Base-by-base conservation (phyloP, 2,113 vertebrate genomes). In the Brachypteracias leptosomus region DNA sequence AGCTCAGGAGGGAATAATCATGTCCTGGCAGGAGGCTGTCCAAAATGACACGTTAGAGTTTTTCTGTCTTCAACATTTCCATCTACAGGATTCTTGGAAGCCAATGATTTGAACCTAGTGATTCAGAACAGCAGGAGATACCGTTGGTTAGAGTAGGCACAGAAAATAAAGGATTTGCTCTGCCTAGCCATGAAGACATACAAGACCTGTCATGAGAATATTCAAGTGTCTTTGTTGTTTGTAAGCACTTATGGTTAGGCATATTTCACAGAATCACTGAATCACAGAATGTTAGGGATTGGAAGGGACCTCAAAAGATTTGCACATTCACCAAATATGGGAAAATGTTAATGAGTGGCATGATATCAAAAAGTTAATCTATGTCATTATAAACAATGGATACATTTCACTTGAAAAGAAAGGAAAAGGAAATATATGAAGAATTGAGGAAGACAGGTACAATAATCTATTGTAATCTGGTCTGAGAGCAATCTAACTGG, bases 61-160 rank as follows among this genome's bases (percentile, higher is more conserved):
- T 91, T 85, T 87, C 65, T 79, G 67, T 79, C 81, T 88, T 85
- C 67, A 79, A 1, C 58, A 42, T 70, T 84, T 81, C 57, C 83
- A 93, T 0, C 83, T 58, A 75, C 47, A 81, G 70, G 73, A 72
- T 81, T 72, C 88, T 87, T 95, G 65, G 88, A 96, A 65, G 65
- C 47, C 85, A 65, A 16, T 84, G 65, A 93, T 92, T 90, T 94
- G 63, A 95, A 86, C 57, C 72, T 84, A 78, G 76, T 72, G 93
- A 95, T 95, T 95, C 90, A 92, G 79, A 96, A 84, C 95, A 95
- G 93, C 90, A 81, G 82, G 95, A 94, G 89, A 90, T n/a, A 77
- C 0, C 14, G 16, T 46, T 88, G 51, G 75, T 88, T 94, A 70
- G 61, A 81, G 79, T 36, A 92, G 58, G 72, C 71, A 71, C 26